These are phyloP conservation scores for Orycteropus afer DNA, from an alignment of 2,113 vertebrate species.

Conservation along the genomic window DNA sequence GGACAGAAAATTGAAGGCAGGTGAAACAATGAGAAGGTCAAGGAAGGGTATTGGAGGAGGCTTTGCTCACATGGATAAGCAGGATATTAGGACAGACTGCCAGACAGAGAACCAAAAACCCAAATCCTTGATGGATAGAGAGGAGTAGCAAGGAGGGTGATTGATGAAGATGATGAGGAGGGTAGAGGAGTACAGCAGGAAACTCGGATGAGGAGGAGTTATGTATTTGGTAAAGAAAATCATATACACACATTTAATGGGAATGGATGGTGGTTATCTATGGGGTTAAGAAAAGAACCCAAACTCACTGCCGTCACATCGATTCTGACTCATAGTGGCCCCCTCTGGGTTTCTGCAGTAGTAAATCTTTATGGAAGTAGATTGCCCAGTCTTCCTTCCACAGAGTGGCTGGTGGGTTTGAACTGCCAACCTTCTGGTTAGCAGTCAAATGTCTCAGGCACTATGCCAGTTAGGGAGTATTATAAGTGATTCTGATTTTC, in stretches of 20 bases:
- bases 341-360: too few species aligned
- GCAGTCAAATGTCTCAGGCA: too few species aligned
- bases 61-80: background rate
- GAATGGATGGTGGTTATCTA: rapidly evolving
- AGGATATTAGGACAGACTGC: background rate
- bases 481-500: background rate
- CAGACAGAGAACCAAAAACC: background rate
- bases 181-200: background rate
- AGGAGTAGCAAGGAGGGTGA: background rate
- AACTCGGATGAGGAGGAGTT: background rate
- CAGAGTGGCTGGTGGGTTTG: too few species aligned
- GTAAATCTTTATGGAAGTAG: too few species aligned
- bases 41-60: background rate
- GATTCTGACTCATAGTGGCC: too few species aligned
- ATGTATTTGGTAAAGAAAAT: background rate
- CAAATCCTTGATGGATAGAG: background rate
- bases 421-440: too few species aligned
- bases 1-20: background rate
- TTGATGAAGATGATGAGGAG: background rate
- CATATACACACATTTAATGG: background rate
- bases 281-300: too few species aligned
- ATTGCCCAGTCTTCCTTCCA: too few species aligned
- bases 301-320: too few species aligned
- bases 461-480: too few species aligned
- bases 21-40: background rate